phyloP scores from a whole-genome alignment of 2,888 invertebrate species.

The Lycocerus yunnanus region DNA sequence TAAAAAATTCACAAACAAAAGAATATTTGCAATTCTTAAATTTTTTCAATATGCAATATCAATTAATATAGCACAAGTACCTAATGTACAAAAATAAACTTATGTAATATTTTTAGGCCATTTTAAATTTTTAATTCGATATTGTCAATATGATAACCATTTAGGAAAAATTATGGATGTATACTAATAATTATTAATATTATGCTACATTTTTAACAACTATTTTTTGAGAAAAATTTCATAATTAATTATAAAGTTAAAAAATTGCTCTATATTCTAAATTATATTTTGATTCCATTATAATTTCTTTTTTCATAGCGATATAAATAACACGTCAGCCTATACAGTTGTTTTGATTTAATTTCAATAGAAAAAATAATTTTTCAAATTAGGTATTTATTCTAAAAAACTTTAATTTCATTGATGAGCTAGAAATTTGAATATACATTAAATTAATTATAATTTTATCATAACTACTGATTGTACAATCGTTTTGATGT shows the following conservation, averaged over 20 bases:
- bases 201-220: background rate
- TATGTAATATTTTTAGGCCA: constrained; percentile 27
- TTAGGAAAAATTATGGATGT: background rate
- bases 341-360: background rate
- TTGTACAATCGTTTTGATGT: constrained; percentile 30
- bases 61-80: constrained; percentile 13
- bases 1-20: too few species aligned
- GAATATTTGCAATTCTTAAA: background rate
- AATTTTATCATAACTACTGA: constrained; percentile 23
- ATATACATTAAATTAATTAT: constrained; percentile 15
- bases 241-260: background rate
- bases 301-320: background rate
- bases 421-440: constrained; percentile 18
- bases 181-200: background rate
- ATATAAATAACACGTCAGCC: background rate
- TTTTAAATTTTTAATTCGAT: constrained; percentile 25
- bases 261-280: background rate
- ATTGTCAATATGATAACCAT: constrained; percentile 23
- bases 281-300: background rate
- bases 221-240: background rate
- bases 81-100: constrained; percentile 28
- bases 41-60: background rate
- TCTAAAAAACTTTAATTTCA: background rate
- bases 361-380: background rate
- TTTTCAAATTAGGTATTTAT: background rate